Conservation (phyloP, 2,797 vertebrate species). For the Carcharodon carcharias region DNA sequence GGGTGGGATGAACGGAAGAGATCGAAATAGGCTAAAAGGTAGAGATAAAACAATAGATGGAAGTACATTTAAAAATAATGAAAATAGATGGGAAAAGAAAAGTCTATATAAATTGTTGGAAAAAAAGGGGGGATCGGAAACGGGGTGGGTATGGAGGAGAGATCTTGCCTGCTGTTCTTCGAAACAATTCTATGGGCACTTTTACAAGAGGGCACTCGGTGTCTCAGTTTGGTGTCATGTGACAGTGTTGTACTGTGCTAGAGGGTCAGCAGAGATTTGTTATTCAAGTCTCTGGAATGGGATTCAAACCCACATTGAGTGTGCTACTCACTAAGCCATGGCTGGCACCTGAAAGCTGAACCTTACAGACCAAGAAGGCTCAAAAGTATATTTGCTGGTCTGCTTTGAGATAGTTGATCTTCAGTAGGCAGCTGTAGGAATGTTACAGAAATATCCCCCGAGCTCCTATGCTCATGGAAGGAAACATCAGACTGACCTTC, state of each 20-base stretch:
- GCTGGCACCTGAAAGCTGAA: not conserved
- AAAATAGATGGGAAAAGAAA: no score
- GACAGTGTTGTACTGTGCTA: not conserved
- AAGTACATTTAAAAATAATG: no score
- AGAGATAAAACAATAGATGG: no score
- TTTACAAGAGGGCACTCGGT: not conserved
- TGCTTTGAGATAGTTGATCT: not conserved
- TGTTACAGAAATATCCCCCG: not conserved
- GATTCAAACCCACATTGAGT: not conserved
- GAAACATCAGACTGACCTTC: not conserved
- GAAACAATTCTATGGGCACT: not conserved
- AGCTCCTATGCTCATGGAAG: not conserved
- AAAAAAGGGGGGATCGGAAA: no score
- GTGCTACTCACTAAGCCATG: not conserved
- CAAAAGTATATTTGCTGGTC: not conserved
- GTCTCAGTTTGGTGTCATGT: not conserved
- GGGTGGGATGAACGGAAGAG: no score
- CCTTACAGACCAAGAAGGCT: not conserved
- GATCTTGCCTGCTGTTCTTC: not conserved
- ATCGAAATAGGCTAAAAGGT: no score
- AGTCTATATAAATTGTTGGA: no score
- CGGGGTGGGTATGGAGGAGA: no score
- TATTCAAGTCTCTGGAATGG: not conserved
- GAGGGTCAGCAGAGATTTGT: not conserved
- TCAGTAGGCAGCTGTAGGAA: not conserved